These are phyloP conservation scores for Hyppa rectilinea DNA, from an alignment of 2,888 invertebrate species.

Conservation along the genomic window DNA sequence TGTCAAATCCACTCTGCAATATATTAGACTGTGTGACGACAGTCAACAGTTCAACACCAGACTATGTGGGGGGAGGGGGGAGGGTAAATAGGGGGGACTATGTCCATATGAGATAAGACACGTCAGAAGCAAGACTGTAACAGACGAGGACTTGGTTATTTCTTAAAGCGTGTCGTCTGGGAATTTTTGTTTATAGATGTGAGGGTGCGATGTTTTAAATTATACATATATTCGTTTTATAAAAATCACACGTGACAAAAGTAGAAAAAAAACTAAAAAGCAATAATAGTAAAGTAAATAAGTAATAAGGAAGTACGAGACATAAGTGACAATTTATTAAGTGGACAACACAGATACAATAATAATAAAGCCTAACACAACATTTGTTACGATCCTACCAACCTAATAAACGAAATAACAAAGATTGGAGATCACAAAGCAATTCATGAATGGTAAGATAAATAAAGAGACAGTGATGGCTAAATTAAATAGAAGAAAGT, in stretches of 20 bases:
- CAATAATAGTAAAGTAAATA: too few species aligned
- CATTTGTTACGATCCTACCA: background rate
- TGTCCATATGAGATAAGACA: conserved; percentile 58
- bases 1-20: conserved; percentile 39
- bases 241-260: too few species aligned
- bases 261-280: too few species aligned
- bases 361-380: background rate
- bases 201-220: too few species aligned
- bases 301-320: too few species aligned
- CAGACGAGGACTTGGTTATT: conserved; percentile 13
- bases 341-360: background rate
- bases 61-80: background rate
- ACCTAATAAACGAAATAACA: background rate
- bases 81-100: conserved; percentile 14
- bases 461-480: conserved; percentile 1
- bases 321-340: too few species aligned
- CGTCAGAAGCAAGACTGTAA: conserved; percentile 39
- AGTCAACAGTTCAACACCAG: conserved; percentile 46
- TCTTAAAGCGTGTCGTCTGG: background rate
- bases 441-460: background rate
- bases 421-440: background rate
- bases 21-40: conserved; percentile 50
- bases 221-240: too few species aligned
- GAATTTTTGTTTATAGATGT: background rate
- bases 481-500: conserved; percentile 11